phyloP scores from a whole-genome alignment of 35 echinoderm and acorn worm genomes.

The Heliocidaris erythrogramma region DNA sequence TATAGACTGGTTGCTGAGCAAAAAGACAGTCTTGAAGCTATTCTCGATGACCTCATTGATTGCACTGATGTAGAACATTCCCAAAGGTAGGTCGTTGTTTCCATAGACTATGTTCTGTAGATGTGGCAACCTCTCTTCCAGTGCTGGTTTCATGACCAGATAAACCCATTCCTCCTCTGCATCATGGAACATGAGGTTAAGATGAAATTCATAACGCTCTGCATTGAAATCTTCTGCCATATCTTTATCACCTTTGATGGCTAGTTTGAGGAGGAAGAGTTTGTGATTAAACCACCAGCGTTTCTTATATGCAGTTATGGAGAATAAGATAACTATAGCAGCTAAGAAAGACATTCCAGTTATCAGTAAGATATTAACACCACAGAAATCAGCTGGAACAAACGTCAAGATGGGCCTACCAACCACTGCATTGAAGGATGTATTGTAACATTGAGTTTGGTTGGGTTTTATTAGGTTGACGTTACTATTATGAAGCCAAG shows the following conservation, averaged over 20 bases:
- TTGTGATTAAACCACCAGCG: slow-evolving; percentile 28
- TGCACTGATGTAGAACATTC: background rate
- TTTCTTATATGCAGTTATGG: background rate
- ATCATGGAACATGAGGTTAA: slow-evolving; percentile 7
- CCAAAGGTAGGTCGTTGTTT: background rate
- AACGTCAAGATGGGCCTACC: background rate
- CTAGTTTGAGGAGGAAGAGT: slow-evolving; percentile 18
- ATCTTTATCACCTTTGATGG: background rate
- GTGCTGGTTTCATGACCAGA: background rate
- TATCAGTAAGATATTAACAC: background rate
- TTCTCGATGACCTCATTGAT: background rate
- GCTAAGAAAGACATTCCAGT: background rate
- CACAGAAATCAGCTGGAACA: background rate
- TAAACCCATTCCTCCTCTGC: background rate
- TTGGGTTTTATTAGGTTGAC: background rate
- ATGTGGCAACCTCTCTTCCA: slow-evolving; percentile 20
- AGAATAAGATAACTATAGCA: background rate
- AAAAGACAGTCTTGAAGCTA: slow-evolving; percentile 9
- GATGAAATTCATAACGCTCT: background rate
- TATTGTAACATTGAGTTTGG: background rate
- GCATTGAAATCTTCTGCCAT: background rate
- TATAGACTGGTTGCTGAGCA: slow-evolving; percentile 23
- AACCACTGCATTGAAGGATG: background rate
- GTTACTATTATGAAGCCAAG: background rate
- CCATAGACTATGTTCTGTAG: slow-evolving; percentile 4